A percentile compares a stretch with the other conserved stretches of the same genome.
Conservation (phyloP, 2,888 invertebrate genomes). For the Sussaba pulchella region DNA sequence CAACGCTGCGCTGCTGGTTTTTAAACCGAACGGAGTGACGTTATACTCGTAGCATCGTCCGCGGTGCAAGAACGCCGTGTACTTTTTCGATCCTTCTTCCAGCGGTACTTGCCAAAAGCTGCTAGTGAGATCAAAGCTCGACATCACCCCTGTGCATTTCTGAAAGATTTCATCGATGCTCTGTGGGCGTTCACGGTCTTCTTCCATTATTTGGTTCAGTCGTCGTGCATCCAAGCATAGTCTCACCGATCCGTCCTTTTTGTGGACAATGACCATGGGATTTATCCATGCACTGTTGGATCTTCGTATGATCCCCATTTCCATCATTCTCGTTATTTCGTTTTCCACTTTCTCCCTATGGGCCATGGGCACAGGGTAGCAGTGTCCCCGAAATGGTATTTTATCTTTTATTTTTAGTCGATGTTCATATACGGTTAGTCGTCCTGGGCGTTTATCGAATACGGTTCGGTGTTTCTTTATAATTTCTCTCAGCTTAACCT, state of each 20-base stretch:
- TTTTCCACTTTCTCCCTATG: constrained; percentile 12
- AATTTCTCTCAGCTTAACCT: no score
- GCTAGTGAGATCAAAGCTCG: neutral
- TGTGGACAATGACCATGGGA: neutral
- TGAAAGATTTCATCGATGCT: neutral
- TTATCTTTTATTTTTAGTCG: neutral
- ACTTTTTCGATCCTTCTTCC: neutral
- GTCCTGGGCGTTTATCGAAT: neutral
- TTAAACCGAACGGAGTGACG: neutral
- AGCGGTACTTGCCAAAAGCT: constrained; percentile 11
- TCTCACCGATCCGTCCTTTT: neutral
- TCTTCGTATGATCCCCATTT: neutral
- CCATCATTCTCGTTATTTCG: constrained; percentile 3
- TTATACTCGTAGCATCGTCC: constrained; percentile 8
- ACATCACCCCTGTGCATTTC: neutral
- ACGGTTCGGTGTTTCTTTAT: neutral
- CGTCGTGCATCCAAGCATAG: neutral
- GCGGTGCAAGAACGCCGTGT: neutral
- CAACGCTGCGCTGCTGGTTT: neutral
- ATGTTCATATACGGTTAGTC: neutral
- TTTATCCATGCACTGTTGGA: constrained; percentile 11
- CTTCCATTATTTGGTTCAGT: neutral
- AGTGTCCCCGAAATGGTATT: constrained; percentile 1
- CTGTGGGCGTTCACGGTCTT: neutral
- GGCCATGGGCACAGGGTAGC: constrained; percentile 16